Conservation (phyloP, 1,140 invertebrate species). For the Thereuonema tuberculata region DNA sequence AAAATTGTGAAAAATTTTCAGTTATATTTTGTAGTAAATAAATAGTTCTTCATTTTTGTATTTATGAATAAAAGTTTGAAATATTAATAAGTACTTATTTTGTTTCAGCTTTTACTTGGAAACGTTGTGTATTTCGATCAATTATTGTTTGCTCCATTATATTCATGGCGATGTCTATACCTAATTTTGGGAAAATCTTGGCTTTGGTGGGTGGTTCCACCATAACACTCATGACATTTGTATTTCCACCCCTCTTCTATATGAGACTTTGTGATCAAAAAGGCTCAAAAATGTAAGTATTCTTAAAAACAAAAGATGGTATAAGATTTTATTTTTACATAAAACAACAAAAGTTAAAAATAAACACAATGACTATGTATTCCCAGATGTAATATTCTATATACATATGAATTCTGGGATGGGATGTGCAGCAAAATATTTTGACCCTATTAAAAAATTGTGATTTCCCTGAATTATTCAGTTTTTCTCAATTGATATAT, state of each 20-base stretch:
- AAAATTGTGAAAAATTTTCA: too few relatives aligned
- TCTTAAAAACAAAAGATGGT: slow-evolving; percentile 3
- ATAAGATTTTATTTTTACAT: slow-evolving; percentile 3
- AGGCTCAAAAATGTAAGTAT: slow-evolving; percentile 20
- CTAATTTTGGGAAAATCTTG: slow-evolving; percentile 78
- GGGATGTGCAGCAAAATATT: too few relatives aligned
- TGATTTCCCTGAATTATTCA: too few relatives aligned
- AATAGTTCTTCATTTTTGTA: too few relatives aligned
- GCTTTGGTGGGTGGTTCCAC: slow-evolving; percentile 70
- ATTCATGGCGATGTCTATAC: slow-evolving; percentile 63
- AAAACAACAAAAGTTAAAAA: slow-evolving; percentile 1
- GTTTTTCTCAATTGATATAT: too few relatives aligned
- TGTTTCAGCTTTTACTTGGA: slow-evolving; percentile 59
- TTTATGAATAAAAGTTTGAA: too few relatives aligned
- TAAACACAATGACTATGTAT: too few relatives aligned
- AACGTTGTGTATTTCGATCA: slow-evolving; percentile 56
- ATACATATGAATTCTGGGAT: too few relatives aligned
- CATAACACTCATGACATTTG: slow-evolving; percentile 63
- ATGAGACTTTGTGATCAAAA: slow-evolving; percentile 35
- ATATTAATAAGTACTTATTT: slow-evolving; percentile 12
- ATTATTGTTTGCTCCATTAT: slow-evolving; percentile 52
- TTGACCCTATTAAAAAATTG: too few relatives aligned
- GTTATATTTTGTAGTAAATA: too few relatives aligned
- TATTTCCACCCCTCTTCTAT: slow-evolving; percentile 73
- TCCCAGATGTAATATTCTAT: too few relatives aligned